Evolutionary conservation across 1,140 invertebrate species (phyloP), one percentile per base, ranked within the genome.

Genomic region (Euura lappo): DNA sequence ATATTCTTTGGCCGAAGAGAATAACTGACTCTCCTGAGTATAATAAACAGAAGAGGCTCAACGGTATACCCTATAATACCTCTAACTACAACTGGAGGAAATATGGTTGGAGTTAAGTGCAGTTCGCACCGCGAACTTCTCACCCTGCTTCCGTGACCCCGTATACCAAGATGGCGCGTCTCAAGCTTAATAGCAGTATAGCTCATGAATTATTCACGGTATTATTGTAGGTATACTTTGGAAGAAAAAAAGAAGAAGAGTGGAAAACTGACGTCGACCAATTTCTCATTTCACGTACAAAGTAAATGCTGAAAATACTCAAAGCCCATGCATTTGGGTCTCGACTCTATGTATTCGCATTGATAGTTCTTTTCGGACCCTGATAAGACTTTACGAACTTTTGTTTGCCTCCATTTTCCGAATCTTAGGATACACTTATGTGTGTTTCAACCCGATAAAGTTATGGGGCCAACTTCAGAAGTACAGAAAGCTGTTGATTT

Each of bases 161-260:
- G 51, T 60, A n/a, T 11, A n/a, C 10, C 51, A 60, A 60, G 51
- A 60, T 60, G 51, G 51, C 51, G 51, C 51, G 51, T 60, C 51
- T 60, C 6, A 60, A 11, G 10, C 51, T 60, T 60, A 60, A 60
- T 60, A 60, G 51, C 51, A 28, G 51, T 60, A 60, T 11, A n/a
- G 51, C 51, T 60, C 51, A 60, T 60, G 51, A 60, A 60, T 60
- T 60, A 60, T 60, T 60, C 51, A 60, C 51, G 13, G 8, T 60
- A 11, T 28, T 60, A 60, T n/a, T 28, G 28, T 11, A 28, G 28
- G 28, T 28, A 60, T 60, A 60, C 51, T 60, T 60, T 60, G 51
- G 51, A 60, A 60, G 51, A 60, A n/a, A 0, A 6, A 60, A 60
- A 60, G 13, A 60, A 3, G 13, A 60, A 3, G 51, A 60, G 8